A percentile compares a stretch with the other conserved stretches of the same genome.
phyloP scores from a whole-genome alignment of 2,113 vertebrate genomes.

The Lepisosteus oculatus region DNA sequence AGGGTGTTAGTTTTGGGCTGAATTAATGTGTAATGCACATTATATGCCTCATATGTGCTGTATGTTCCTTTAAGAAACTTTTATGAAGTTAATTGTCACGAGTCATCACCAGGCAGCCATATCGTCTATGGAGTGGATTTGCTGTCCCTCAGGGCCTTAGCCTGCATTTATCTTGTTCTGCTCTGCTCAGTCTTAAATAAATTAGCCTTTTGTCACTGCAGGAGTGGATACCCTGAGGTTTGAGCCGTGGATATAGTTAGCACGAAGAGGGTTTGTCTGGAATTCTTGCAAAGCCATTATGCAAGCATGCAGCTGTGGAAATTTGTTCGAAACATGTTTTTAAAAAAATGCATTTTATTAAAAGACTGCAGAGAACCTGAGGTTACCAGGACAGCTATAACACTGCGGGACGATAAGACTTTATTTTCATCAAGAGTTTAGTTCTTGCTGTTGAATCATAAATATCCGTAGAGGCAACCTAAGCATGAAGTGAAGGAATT shows the following conservation, averaged over 20 bases:
- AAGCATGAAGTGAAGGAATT: conserved; percentile 11
- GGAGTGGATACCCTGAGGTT: conserved; percentile 21
- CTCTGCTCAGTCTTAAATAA: conserved; percentile 35
- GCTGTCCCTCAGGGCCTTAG: conserved; percentile 21
- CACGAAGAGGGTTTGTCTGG: conserved; percentile 6
- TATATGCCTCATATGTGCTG: too few species aligned
- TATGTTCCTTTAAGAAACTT: conserved; percentile 5
- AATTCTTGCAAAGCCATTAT: background rate
- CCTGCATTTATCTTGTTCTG: conserved; percentile 37
- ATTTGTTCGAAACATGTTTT: too few species aligned
- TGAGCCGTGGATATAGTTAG: conserved; percentile 23
- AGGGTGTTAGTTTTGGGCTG: too few species aligned
- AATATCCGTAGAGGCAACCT: conserved; percentile 23
- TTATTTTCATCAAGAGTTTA: background rate
- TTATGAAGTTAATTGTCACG: conserved; percentile 43
- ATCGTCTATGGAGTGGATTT: conserved; percentile 21
- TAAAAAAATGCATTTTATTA: too few species aligned
- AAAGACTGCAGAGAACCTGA: too few species aligned
- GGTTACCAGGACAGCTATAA: too few species aligned
- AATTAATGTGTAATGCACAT: too few species aligned
- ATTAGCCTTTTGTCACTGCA: conserved; percentile 40
- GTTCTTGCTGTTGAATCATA: conserved; percentile 26
- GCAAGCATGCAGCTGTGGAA: background rate
- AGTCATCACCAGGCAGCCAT: conserved; percentile 36
- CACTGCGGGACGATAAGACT: too few species aligned